Evolutionary conservation across 2,113 vertebrate species (phyloP).

Genomic region (Perca flavescens): DNA sequence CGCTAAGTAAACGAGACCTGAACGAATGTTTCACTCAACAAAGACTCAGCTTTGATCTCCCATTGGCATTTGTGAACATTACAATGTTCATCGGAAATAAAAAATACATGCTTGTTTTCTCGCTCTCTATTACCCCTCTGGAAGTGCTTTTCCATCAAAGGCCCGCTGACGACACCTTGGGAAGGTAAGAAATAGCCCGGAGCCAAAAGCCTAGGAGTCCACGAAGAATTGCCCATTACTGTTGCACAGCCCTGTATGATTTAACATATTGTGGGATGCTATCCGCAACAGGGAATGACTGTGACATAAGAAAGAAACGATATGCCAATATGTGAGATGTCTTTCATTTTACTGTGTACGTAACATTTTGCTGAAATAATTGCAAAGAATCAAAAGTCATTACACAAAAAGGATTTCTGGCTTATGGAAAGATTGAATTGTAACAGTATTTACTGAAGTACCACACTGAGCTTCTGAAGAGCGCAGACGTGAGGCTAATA

Average conservation of each 20-base stretch:
- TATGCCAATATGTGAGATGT: neutral
- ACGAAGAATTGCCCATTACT: slow-evolving; percentile 34
- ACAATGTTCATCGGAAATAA: slow-evolving; percentile 32
- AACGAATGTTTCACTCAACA: slow-evolving; percentile 46
- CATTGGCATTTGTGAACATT: slow-evolving; percentile 37
- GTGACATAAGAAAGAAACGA: slow-evolving; percentile 8
- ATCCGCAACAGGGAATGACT: slow-evolving; percentile 20
- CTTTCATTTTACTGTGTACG: neutral
- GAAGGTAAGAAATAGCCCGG: slow-evolving; percentile 39
- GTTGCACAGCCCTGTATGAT: slow-evolving; percentile 32
- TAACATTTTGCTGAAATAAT: neutral
- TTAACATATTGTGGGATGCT: slow-evolving; percentile 5
- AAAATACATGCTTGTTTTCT: slow-evolving; percentile 36
- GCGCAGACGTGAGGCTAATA: neutral
- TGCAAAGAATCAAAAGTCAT: slow-evolving; percentile 7
- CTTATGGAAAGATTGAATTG: neutral
- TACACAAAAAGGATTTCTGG: neutral
- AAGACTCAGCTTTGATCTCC: slow-evolving; percentile 50
- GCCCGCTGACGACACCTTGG: slow-evolving; percentile 13
- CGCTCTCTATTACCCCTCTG: slow-evolving; percentile 31
- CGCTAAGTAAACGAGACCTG: slow-evolving; percentile 33
- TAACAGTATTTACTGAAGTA: neutral
- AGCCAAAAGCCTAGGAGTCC: slow-evolving; percentile 34
- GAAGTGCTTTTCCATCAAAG: slow-evolving; percentile 50
- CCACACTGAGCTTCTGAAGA: neutral